Evolutionary conservation across 1,140 invertebrate genomes (phyloP).

Genomic region (Drosophila pseudoobscura): DNA sequence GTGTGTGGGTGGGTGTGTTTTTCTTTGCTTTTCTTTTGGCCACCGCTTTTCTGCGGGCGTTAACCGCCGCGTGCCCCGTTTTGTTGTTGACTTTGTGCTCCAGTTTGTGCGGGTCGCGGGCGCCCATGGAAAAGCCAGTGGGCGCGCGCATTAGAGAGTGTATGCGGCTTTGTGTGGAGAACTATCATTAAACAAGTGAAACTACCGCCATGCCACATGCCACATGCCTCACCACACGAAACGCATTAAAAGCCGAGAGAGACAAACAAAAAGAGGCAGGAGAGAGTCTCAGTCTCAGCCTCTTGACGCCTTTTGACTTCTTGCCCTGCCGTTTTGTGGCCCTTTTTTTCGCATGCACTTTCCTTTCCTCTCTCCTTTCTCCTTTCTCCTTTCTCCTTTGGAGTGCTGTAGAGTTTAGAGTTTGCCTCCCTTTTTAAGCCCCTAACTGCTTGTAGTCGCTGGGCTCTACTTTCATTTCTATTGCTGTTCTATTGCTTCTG

Average conservation of each 20-base stretch:
- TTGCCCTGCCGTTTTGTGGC: constrained; percentile 44
- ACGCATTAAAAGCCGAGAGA: constrained; percentile 53
- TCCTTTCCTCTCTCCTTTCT: no score
- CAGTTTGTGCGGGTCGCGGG: constrained; percentile 54
- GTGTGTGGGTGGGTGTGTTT: background rate
- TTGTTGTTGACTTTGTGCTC: constrained; percentile 79
- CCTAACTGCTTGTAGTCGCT: constrained; percentile 45
- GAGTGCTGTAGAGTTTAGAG: no score
- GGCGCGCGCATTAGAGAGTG: constrained; percentile 34
- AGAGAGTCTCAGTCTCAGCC: constrained; percentile 15
- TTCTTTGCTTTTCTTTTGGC: constrained; percentile 30
- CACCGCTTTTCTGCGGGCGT: constrained; percentile 68
- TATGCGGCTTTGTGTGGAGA: constrained; percentile 44
- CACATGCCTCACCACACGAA: constrained; percentile 27
- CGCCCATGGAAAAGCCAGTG: constrained; percentile 5
- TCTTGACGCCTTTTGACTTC: constrained; percentile 58
- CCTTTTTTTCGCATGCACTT: no score
- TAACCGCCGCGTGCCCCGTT: constrained; percentile 53
- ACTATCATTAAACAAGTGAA: constrained; percentile 77
- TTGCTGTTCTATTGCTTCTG: no score
- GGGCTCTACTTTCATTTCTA: constrained; percentile 23
- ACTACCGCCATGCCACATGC: constrained; percentile 21
- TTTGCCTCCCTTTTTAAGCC: constrained; percentile 46
- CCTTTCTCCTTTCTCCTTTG: no score
- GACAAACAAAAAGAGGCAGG: constrained; percentile 50